These are phyloP conservation scores for Elegia similella DNA, from an alignment of 2,888 invertebrate genomes.

Conservation along the genomic window DNA sequence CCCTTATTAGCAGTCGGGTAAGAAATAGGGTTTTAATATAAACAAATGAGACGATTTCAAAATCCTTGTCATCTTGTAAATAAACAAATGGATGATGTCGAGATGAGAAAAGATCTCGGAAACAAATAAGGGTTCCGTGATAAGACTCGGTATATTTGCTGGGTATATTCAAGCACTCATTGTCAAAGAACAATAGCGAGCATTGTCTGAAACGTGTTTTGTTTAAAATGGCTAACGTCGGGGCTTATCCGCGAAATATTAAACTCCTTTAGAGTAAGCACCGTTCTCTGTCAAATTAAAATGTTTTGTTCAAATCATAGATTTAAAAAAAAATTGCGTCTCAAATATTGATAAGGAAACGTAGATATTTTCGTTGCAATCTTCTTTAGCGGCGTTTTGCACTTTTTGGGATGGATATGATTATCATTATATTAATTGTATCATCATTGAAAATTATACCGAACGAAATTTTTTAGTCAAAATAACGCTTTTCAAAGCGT, in stretches of 20 bases:
- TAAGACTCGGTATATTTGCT: slow-evolving; percentile 67
- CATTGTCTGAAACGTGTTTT: slow-evolving; percentile 64
- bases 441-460: no score
- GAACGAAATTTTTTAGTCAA: no score
- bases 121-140: slow-evolving; percentile 66
- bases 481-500: no score
- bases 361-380: no score
- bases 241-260: slow-evolving; percentile 29
- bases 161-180: slow-evolving; percentile 66
- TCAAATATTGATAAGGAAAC: slow-evolving; percentile 8
- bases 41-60: slow-evolving; percentile 5
- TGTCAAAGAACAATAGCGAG: slow-evolving; percentile 63
- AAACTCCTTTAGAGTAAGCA: slow-evolving; percentile 24
- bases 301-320: background rate
- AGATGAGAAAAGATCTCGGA: slow-evolving; percentile 59
- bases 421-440: no score
- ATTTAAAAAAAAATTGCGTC: no score
- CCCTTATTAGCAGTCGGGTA: no score
- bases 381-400: no score
- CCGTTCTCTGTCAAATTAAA: slow-evolving; percentile 21
- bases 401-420: no score
- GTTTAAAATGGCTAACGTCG: slow-evolving; percentile 60
- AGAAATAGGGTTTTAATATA: no score
- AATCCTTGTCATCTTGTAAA: background rate
- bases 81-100: slow-evolving; percentile 40